These are phyloP conservation scores for Pontoporia blainvillei DNA, from an alignment of 2,113 vertebrate species.

Conservation along the genomic window DNA sequence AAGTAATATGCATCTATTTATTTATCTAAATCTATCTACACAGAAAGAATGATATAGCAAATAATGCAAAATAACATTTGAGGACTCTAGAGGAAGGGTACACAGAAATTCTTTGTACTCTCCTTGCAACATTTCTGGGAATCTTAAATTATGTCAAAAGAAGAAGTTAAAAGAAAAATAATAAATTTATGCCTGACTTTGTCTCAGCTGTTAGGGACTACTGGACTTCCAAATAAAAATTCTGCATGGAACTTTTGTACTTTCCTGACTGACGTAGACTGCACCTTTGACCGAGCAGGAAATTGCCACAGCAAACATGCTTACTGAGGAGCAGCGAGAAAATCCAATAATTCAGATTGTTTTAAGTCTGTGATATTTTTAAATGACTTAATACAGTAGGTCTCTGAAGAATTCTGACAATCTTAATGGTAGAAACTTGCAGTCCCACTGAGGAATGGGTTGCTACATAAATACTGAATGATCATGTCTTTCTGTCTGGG, in stretches of 20 bases:
- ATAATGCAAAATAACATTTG: neutral
- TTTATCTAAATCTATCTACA: neutral
- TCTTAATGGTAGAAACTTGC: conserved; percentile 51
- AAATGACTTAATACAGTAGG: conserved; percentile 47
- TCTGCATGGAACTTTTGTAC: conserved; percentile 64
- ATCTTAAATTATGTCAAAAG: conserved; percentile 30
- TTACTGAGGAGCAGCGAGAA: neutral
- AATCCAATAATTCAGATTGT: conserved; percentile 41
- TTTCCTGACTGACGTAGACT: conserved; percentile 20
- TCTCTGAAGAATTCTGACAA: conserved; percentile 62
- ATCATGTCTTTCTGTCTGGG: conserved; percentile 71
- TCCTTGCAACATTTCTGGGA: conserved; percentile 5
- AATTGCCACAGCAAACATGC: conserved; percentile 51
- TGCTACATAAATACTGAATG: conserved; percentile 75
- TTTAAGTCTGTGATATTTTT: conserved; percentile 62
- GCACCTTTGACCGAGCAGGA: conserved; percentile 62
- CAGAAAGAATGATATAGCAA: neutral
- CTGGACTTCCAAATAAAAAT: conserved; percentile 28
- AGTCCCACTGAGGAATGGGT: conserved; percentile 16
- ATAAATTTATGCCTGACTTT: neutral
- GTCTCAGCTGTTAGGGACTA: neutral
- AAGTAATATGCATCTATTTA: neutral
- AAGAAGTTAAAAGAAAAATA: conserved; percentile 26
- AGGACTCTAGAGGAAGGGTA: neutral
- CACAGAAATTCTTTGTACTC: neutral